Evolutionary conservation across 2,888 invertebrate species (phyloP).

Genomic region (Drosophila mercatorum): DNA sequence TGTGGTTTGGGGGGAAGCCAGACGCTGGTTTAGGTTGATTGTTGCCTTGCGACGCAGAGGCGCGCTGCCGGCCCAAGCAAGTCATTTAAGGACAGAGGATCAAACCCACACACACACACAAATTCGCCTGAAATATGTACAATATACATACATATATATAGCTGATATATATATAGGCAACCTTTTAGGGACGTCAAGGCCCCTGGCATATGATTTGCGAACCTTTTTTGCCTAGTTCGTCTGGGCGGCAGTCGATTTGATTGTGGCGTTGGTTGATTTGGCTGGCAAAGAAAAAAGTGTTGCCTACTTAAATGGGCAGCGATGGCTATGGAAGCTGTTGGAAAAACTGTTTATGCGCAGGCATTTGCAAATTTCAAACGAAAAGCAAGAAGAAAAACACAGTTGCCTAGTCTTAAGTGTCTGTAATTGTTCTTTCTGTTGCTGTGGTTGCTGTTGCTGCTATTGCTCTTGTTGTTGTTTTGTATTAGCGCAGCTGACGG

Average conservation of each 20-base stretch:
- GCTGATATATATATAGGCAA: conserved; percentile 33
- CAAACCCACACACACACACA: conserved; percentile 28
- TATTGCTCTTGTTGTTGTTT: conserved; percentile 33
- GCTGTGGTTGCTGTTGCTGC: conserved; percentile 25
- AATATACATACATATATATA: conserved; percentile 1
- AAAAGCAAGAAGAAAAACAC: neutral
- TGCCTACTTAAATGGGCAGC: conserved; percentile 55
- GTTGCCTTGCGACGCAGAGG: conserved; percentile 24
- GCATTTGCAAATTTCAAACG: conserved; percentile 17
- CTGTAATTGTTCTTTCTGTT: conserved; percentile 48
- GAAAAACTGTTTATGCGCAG: conserved; percentile 3
- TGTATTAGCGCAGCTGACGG: conserved; percentile 46
- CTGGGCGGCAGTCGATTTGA: conserved; percentile 38
- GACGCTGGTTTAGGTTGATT: conserved; percentile 19
- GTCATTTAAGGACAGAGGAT: conserved; percentile 62
- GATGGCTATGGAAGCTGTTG: neutral
- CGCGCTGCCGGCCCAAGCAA: conserved; percentile 47
- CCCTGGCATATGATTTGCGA: conserved; percentile 35
- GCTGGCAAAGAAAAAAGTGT: conserved; percentile 51
- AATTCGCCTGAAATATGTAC: conserved; percentile 4
- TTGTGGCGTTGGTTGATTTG: conserved; percentile 36
- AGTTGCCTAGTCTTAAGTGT: conserved; percentile 41
- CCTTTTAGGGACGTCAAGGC: conserved; percentile 50
- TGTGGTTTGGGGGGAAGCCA: conserved; percentile 16
- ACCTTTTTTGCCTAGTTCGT: conserved; percentile 39